Evolutionary conservation across 2,113 vertebrate genomes (phyloP), one percentile per base, ranked within the genome.

Genomic region (Salvator merianae): DNA sequence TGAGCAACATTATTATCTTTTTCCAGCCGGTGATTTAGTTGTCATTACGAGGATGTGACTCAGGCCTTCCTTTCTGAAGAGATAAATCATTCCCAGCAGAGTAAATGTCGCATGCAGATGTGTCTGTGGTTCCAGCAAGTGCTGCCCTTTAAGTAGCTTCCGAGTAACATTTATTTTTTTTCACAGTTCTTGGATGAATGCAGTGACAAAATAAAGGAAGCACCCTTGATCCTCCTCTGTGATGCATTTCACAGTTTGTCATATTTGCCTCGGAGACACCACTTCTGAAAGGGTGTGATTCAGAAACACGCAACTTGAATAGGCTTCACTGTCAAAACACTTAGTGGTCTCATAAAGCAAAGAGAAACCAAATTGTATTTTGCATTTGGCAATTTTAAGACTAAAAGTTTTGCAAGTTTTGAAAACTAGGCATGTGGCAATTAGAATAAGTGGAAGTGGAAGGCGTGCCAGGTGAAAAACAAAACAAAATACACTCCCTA

Each of bases 71-170:
- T 81, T 90, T 92, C 90, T 87, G 79, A 91, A 94, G 86, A 87
- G 83, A 93, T 93, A 95, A 94, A 91, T 94, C 91, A 95, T 93
- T 91, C 87, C 88, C 89, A 88, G 85, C 62, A 87, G 90, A 94
- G 79, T 91, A 94, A 95, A 94, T 92, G 90, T 92, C 79, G n/a
- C 83, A 82, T 0, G 0, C 62, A 92, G 92, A 94, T 90, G 78
- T 93, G 85, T 92, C 0, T 77, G 90, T 92, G 90, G 90, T 87
- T 95, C 87, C 70, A 79, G 89, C 86, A 86, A 88, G 85, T 72
- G 68, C 73, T 93, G 88, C 90, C 91, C 90, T 95, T 95, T 94
- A 93, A 88, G 28, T 86, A 90, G 87, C 63, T 90, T 91, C 73
- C 84, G 76, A 78, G 87, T 92, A 91, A 92, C 87, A 93, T 91